A percentile compares a stretch with the other conserved stretches of the same genome.
Evolutionary conservation across 2,113 vertebrate genomes (phyloP).

Genomic region (Pagrus major): DNA sequence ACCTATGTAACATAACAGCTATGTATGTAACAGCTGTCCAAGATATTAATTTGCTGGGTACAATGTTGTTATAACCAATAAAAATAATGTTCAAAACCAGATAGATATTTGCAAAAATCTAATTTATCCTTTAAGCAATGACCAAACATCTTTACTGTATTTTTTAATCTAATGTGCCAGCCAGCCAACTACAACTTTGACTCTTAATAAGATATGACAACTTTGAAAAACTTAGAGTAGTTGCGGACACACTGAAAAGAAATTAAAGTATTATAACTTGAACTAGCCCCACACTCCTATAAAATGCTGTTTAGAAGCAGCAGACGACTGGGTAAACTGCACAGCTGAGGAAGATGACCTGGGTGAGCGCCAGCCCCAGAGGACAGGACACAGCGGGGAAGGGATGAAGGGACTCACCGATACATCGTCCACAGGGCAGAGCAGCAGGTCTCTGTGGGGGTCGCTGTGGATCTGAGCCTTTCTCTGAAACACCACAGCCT

Average conservation of each 20-base stretch:
- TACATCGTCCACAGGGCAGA: conserved; percentile 95
- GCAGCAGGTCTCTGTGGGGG: conserved; percentile 94
- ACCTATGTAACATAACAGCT: neutral
- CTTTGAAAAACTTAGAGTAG: no score
- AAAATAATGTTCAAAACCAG: neutral
- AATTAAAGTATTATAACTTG: no score
- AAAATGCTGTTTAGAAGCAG: no score
- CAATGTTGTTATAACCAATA: neutral
- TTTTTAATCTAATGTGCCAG: no score
- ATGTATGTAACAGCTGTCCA: neutral
- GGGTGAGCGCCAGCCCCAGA: neutral
- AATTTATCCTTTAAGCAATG: neutral
- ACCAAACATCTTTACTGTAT: no score
- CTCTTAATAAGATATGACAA: no score
- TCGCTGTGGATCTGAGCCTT: conserved; percentile 98
- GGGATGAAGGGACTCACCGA: conserved; percentile 86
- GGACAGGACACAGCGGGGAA: neutral
- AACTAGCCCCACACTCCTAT: neutral
- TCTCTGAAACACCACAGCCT: conserved; percentile 93
- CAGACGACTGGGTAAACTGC: neutral
- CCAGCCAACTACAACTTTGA: no score
- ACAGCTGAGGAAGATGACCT: neutral
- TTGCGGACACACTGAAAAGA: no score
- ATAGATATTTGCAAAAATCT: neutral
- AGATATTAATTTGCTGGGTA: neutral